Evolutionary conservation across 2,888 invertebrate genomes (phyloP).

Genomic region (Trissolcus brochymenae): DNA sequence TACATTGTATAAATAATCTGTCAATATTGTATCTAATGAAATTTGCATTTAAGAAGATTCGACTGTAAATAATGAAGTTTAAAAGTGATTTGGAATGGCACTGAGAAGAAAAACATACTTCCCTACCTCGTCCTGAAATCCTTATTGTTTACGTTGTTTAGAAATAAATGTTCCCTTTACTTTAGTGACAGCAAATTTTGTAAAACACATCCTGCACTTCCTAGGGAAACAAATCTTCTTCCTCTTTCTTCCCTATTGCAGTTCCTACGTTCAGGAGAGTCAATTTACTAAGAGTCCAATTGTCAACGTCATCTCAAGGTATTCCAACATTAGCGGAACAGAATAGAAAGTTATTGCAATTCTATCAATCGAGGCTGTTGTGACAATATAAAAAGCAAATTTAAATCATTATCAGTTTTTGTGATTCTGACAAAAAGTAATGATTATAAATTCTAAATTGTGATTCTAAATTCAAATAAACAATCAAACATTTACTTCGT

Average conservation of each 20-base stretch:
- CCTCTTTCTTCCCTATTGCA: neutral
- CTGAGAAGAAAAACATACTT: constrained; percentile 14
- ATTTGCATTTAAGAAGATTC: constrained; percentile 8
- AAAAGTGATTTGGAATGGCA: constrained; percentile 10
- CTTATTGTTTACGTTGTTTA: constrained; percentile 29
- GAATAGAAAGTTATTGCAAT: constrained; percentile 21
- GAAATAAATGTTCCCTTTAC: constrained; percentile 37
- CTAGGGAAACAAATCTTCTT: neutral
- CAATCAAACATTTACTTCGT: too few relatives aligned
- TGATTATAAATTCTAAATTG: too few relatives aligned
- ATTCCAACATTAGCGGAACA: constrained; percentile 4
- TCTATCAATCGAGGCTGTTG: constrained; percentile 20
- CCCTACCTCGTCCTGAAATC: constrained; percentile 37
- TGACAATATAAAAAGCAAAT: constrained; percentile 12
- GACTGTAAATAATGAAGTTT: constrained; percentile 21
- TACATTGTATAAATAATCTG: constrained; percentile 8
- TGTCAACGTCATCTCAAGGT: constrained; percentile 27
- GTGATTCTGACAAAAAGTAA: constrained; percentile 14
- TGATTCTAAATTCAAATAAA: too few relatives aligned
- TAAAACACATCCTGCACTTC: neutral
- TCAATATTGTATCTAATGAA: constrained; percentile 5
- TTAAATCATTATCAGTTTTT: constrained; percentile 12
- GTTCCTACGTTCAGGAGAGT: constrained; percentile 11
- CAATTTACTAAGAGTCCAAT: constrained; percentile 7
- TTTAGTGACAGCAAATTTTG: neutral